Conservation (phyloP, 2,888 invertebrate genomes). For the Tanytarsus gracilentus region DNA sequence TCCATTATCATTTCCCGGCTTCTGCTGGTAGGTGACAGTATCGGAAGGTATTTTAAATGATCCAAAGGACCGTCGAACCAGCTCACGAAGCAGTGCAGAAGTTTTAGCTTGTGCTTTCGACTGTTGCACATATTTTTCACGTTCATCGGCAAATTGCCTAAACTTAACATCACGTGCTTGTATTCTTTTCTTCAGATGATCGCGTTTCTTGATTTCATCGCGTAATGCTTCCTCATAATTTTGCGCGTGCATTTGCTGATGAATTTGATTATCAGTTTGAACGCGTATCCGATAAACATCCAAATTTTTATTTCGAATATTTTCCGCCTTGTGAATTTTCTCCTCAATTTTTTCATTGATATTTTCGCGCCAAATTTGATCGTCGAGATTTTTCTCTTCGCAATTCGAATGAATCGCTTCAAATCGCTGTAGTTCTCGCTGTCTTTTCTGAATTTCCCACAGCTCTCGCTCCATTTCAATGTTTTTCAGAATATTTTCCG, state of each 20-base stretch:
- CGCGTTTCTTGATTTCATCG: slow-evolving; percentile 36
- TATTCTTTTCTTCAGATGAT: slow-evolving; percentile 37
- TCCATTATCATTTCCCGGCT: slow-evolving; percentile 14
- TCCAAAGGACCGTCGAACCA: slow-evolving; percentile 37
- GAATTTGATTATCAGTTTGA: slow-evolving; percentile 40
- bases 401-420: slow-evolving; percentile 38
- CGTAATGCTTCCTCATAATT: slow-evolving; percentile 39
- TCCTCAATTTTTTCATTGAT: slow-evolving; percentile 38
- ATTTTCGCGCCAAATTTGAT: slow-evolving; percentile 38
- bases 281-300: slow-evolving; percentile 38
- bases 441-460: slow-evolving; percentile 36
- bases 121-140: slow-evolving; percentile 36
- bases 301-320: slow-evolving; percentile 36
- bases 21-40: not conserved
- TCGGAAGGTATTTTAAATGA: slow-evolving; percentile 17
- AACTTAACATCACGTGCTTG: slow-evolving; percentile 37
- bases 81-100: slow-evolving; percentile 40
- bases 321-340: slow-evolving; percentile 39
- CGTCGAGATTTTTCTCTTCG: slow-evolving; percentile 39
- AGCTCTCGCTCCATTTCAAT: slow-evolving; percentile 38
- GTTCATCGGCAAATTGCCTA: slow-evolving; percentile 38
- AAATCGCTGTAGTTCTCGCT: slow-evolving; percentile 38
- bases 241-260: slow-evolving; percentile 40
- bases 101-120: slow-evolving; percentile 40
- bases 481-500: slow-evolving; percentile 37